Evolutionary conservation across 2,113 vertebrate species (phyloP).

Genomic region (Urocitellus parryii): DNA sequence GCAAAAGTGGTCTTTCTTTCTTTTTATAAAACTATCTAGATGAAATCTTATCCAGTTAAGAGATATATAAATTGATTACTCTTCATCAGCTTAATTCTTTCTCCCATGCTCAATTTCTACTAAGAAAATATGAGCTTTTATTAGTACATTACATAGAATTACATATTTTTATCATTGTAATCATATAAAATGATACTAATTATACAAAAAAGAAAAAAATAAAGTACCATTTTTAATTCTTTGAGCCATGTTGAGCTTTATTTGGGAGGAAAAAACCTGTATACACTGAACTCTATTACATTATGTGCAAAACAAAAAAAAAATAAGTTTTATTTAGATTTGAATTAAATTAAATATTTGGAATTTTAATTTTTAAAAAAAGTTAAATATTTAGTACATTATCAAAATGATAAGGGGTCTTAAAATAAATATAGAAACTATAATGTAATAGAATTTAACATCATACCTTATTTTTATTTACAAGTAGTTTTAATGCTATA

Average conservation of each 20-base stretch:
- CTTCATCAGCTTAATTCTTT: slow-evolving; percentile 1
- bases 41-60: neutral
- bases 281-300: neutral
- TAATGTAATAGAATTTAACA: neutral
- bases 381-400: neutral
- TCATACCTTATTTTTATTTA: slow-evolving; percentile 26
- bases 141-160: neutral
- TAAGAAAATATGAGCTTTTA: neutral
- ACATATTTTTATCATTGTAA: neutral
- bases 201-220: neutral
- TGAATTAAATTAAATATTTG: neutral
- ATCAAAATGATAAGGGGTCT: neutral
- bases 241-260: neutral
- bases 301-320: neutral
- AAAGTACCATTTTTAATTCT: neutral
- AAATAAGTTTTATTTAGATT: neutral
- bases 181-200: slow-evolving; percentile 5
- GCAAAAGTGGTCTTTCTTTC: neutral
- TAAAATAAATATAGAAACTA: neutral
- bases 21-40: neutral
- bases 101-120: neutral
- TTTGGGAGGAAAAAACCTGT: neutral
- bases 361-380: neutral
- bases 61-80: neutral
- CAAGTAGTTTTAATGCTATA: neutral